Percentiles rank a stretch among this genome's conserved stretches.
Evolutionary conservation across 2,113 vertebrate species (phyloP).

Genomic region (Plotosus lineatus): DNA sequence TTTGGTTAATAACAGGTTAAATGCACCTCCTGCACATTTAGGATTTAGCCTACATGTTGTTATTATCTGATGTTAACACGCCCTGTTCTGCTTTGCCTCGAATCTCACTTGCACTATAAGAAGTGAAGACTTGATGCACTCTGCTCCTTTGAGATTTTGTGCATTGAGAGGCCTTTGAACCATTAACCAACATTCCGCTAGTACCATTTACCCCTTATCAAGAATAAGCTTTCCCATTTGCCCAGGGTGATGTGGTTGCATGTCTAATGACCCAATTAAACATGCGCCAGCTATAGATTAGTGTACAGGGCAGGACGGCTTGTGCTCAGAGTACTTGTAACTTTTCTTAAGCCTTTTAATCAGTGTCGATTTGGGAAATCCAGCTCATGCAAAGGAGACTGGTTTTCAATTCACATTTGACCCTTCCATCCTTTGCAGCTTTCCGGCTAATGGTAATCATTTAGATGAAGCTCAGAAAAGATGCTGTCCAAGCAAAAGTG

Average conservation of each 20-base stretch:
- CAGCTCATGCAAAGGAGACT: conserved; percentile 50
- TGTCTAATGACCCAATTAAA: conserved; percentile 74
- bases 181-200: conserved; percentile 62
- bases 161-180: conserved; percentile 72
- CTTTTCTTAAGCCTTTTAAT: conserved; percentile 57
- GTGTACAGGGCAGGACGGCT: conserved; percentile 52
- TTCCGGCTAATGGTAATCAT: conserved; percentile 34
- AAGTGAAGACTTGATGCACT: background rate
- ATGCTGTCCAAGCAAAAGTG: conserved; percentile 1
- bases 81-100: background rate
- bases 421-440: conserved; percentile 52
- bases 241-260: conserved; percentile 53
- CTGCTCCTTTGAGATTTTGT: conserved; percentile 53
- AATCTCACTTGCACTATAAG: conserved; percentile 19
- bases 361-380: conserved; percentile 56
- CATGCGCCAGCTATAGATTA: conserved; percentile 65
- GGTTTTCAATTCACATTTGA: conserved; percentile 66
- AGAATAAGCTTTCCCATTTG: conserved; percentile 60
- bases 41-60: background rate
- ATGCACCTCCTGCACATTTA: conserved; percentile 14
- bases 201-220: conserved; percentile 68
- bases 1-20: conserved; percentile 32
- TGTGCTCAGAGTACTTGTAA: background rate
- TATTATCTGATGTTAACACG: background rate
- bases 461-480: conserved; percentile 24